These are phyloP conservation scores for Entelurus aequoreus DNA, from an alignment of 2,113 vertebrate genomes.

Conservation along the genomic window DNA sequence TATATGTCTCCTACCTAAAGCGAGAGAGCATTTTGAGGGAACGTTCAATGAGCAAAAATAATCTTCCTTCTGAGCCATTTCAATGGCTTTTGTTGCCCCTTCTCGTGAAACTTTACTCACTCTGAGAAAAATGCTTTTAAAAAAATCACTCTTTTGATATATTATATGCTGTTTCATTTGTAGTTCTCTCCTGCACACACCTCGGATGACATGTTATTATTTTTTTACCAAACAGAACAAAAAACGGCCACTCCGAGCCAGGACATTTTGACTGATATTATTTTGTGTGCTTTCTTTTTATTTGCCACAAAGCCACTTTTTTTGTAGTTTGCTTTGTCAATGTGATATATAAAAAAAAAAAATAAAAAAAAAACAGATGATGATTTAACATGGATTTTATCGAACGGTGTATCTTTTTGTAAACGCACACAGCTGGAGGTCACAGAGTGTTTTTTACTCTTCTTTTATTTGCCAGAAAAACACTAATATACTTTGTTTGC, in stretches of 20 bases:
- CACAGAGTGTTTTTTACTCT: not conserved
- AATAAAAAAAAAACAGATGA: not conserved
- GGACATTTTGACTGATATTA: slow-evolving; percentile 3
- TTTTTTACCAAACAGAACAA: not conserved
- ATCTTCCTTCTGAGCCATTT: slow-evolving; percentile 24
- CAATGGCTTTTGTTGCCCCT: slow-evolving; percentile 14
- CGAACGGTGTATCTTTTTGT: not conserved
- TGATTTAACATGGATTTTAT: not conserved
- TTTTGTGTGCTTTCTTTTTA: slow-evolving; percentile 2
- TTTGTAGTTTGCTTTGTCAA: slow-evolving; percentile 3
- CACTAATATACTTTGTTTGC: not conserved
- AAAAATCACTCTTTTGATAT: slow-evolving; percentile 7
- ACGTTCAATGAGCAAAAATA: not conserved
- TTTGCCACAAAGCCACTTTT: slow-evolving; percentile 4
- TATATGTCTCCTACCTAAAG: too few species aligned
- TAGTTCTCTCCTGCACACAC: slow-evolving; percentile 2
- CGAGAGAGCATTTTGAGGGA: too few species aligned
- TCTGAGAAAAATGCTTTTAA: slow-evolving; percentile 19
- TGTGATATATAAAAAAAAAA: not conserved
- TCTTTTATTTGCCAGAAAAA: not conserved
- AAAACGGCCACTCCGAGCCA: not conserved
- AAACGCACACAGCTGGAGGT: not conserved
- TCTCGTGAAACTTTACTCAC: slow-evolving; percentile 38
- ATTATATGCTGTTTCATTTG: slow-evolving; percentile 5
- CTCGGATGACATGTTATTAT: not conserved